Base-by-base conservation (phyloP, 64 coral and sea anemone genomes). In the Stichodactyla helianthus region DNA sequence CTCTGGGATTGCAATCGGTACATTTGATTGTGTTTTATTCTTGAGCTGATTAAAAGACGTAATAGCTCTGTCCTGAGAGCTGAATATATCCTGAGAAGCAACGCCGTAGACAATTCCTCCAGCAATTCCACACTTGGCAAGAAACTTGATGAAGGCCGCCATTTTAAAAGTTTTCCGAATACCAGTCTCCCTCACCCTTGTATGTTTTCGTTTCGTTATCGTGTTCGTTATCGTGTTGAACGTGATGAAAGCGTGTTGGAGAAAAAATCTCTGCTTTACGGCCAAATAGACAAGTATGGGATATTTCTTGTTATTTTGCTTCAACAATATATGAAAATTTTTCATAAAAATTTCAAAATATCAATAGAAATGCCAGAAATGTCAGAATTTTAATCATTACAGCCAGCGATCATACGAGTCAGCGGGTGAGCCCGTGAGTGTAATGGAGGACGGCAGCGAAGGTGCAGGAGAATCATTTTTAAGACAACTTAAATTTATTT, bases 51-150 rank as follows among this genome's bases (percentile, higher is more conserved):
- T 82, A 57, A 82, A 82, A 10, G 79, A 82, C 1, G 51, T 52
- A 54, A 82, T 82, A 18, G 79, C 54, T 54, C 79, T 53, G 53
- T 82, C 79, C 27, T 82, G 79, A 82, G 79, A 82, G 14, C 79
- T 82, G 79, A 82, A 82, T 16, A 82, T 20, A 54, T 57, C 79
- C 50, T 54, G 79, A 52, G 79, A 82, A 54, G 51, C 54, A 54
- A 82, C 23, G 28, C 79, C 79, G 12, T 82, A 82, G 51, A 82
- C 79, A 17, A 82, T 53, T 82, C 79, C 79, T n/a, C 79, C 79
- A 10, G 79, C 79, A 15, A 82, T 54, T 13, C 79, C 79, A 82
- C 79, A 82, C 53, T 82, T 82, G 4, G 53, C 50, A 82, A 20
- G 50, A 54, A 82, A 82, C 79, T 82, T 82, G 12, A 82, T n/a